A percentile compares a stretch with the other conserved stretches of the same genome.
phyloP scores from a whole-genome alignment of 2,888 invertebrate species.

The Aphidius colemani region DNA sequence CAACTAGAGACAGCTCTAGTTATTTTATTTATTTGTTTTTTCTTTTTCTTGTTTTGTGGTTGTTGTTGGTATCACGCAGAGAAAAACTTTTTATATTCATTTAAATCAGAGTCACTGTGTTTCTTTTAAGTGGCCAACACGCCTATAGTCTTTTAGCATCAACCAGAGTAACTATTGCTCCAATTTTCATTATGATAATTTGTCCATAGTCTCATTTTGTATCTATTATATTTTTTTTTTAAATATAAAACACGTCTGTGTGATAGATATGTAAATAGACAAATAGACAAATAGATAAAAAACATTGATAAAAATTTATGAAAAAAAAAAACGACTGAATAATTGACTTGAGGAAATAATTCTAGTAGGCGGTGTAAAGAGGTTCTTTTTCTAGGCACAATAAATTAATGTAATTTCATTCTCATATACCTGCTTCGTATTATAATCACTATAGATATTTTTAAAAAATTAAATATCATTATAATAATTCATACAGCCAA shows the following conservation, averaged over 20 bases:
- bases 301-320: too few relatives aligned
- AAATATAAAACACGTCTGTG: too few relatives aligned
- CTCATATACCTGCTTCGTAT: neutral
- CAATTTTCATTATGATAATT: slow-evolving; percentile 28
- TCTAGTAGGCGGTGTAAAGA: slow-evolving; percentile 23
- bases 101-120: neutral
- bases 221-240: too few relatives aligned
- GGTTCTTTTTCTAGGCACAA: slow-evolving; percentile 29
- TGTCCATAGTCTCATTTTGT: slow-evolving; percentile 13
- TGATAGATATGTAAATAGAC: too few relatives aligned
- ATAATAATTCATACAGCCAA: too few relatives aligned
- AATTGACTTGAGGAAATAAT: slow-evolving; percentile 24
- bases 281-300: too few relatives aligned
- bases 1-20: neutral
- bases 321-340: too few relatives aligned
- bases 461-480: too few relatives aligned
- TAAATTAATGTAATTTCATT: slow-evolving; percentile 37
- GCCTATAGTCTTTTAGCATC: slow-evolving; percentile 10
- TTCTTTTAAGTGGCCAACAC: slow-evolving; percentile 4
- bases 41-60: neutral
- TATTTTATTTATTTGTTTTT: neutral
- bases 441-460: too few relatives aligned
- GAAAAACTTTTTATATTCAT: slow-evolving; percentile 5
- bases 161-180: slow-evolving; percentile 13
- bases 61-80: slow-evolving; percentile 9